Evolutionary conservation across 2,797 vertebrate genomes (phyloP), one percentile per base, ranked within the genome.

Genomic region (Lutra lutra): DNA sequence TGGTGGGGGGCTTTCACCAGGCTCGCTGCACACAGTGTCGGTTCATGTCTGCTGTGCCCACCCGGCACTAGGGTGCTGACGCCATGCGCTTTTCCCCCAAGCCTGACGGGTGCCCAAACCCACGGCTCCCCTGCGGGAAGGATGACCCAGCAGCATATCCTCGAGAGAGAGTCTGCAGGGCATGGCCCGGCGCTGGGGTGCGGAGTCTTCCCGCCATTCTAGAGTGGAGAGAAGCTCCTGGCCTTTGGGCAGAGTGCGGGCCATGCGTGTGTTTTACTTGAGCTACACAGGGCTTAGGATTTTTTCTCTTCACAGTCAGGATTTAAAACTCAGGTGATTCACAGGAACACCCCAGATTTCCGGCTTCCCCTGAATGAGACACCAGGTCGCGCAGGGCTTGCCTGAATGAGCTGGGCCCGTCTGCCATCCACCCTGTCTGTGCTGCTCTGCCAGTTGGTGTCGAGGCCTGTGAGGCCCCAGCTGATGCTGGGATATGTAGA

Each of bases 41-140:
- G 56, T 35, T 25, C 6, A 0, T 1, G 18, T 40, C n/a, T 23
- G 40, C 7, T 38, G 77, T 0, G 2, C 17, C 64, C 4, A 6
- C 32, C n/a, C 0, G 0, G 60, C 72, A 29, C 0, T 0, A 48
- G 27, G 32, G 10, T 7, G 8, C 56, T 12, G 54, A 20, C 7
- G 4, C 12, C 18, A 0, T 15, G 66, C 0, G 13, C 25, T 84
- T 84, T 20, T 8, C 27, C 43, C 27, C 29, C 1, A 7, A 29
- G 86, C 35, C 72, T 56, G 29, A 1, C 3, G 0, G 0, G 77
- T 1, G 25, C 62, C 89, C 35, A 51, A 2, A 29, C 46, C 3
- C 2, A 1, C 23, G 20, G 14, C n/a, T 46, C 40, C 11, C 21
- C 32, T 48, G 14, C 32, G 1, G 48, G 20, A 25, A 43, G 1